Evolutionary conservation across 2,113 vertebrate species (phyloP), one percentile per base, ranked within the genome.

Genomic region (Corythaixoides concolor): DNA sequence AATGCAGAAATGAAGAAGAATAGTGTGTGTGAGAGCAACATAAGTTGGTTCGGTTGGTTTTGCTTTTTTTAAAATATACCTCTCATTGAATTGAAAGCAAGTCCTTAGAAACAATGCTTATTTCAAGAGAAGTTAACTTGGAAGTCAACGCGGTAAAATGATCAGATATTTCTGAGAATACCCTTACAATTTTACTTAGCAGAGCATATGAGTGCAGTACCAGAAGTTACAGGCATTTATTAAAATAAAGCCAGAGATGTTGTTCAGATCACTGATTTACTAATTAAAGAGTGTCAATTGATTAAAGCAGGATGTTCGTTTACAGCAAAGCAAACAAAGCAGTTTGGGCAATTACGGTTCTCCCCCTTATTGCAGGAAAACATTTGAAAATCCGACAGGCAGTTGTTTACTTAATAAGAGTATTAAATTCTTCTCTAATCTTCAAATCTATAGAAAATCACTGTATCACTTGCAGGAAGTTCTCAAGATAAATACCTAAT

Each of bases 271-370:
- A 64, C 20, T 60, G 70, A 37, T 89, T 76, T 93, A 37, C 37
- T 94, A 53, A 90, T 93, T 96, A 56, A 35, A 37, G 43, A 30
- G 35, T 62, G 69, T 69, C 5, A 4, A 76, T 69, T 89, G 70
- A 97, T 93, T 92, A 52, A 82, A 89, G 41, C 33, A 79, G 80
- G 66, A 55, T 96, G 66, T 60, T 95, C 0, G 0, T 68, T 91
- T 85, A 62, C 28, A 63, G n/a, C 72, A 91, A 92, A 90, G 70
- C 88, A 93, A 92, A 88, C 78, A 82, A 86, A 85, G 32, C 49
- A 43, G 8, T 67, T 94, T 4, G 27, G 53, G 70, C 74, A 70
- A 69, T 94, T 93, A 77, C 2, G 19, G 27, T 58, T 93, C 35
- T 89, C 60, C 6, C 26, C 11, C 20, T 53, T 89, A 47, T 19